phyloP scores from a whole-genome alignment of 1,140 invertebrate genomes.

The Heliconius himera region DNA sequence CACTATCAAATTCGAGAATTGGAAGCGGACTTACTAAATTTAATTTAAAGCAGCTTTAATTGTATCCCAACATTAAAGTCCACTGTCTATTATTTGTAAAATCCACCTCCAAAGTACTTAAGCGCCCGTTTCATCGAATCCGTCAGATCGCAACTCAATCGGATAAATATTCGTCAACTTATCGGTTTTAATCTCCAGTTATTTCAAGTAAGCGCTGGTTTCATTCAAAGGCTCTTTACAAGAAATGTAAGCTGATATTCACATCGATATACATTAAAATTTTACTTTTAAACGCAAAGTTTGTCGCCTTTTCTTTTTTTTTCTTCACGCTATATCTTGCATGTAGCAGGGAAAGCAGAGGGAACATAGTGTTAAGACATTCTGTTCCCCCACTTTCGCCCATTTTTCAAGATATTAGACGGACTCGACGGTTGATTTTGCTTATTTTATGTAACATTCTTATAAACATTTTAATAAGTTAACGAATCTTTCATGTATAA shows the following conservation, averaged over 20 bases:
- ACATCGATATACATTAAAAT: background rate
- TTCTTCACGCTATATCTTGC: background rate
- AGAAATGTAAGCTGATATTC: background rate
- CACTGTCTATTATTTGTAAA: background rate
- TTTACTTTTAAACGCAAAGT: too few species aligned
- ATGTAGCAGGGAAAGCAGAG: too few species aligned
- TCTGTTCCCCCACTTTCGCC: too few species aligned
- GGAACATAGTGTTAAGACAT: too few species aligned
- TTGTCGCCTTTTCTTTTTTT: background rate
- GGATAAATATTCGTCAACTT: background rate
- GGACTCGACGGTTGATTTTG: too few species aligned
- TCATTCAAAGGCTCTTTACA: background rate
- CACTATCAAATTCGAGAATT: too few species aligned
- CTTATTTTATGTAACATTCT: too few species aligned
- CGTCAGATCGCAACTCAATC: background rate
- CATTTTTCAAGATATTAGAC: too few species aligned
- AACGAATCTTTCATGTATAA: too few species aligned
- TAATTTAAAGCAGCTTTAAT: background rate
- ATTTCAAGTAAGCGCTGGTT: slow-evolving; percentile 1
- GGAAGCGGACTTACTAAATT: too few species aligned
- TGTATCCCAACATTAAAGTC: background rate
- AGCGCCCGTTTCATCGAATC: background rate
- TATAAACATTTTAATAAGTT: too few species aligned
- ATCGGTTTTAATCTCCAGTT: slow-evolving; percentile 10
- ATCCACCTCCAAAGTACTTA: background rate